Evolutionary conservation across 2,888 invertebrate genomes (phyloP), one percentile per base, ranked within the genome.

Genomic region (Metellina segmentata): DNA sequence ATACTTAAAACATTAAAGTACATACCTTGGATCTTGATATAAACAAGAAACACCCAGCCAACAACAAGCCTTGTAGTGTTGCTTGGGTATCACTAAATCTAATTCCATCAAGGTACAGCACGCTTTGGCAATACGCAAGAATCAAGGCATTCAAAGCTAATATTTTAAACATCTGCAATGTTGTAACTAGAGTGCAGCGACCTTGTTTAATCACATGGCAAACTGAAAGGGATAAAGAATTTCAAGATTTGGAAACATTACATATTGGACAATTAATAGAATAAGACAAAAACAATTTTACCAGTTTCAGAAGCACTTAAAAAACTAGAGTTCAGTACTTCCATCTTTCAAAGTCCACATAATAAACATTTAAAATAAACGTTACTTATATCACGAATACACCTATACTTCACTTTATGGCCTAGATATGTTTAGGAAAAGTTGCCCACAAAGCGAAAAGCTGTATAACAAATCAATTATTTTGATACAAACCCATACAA

Each of bases 81-180:
- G 99, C 99, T 95, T 99, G 99, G 48, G 97, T 97, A 95, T 99
- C 99, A 94, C 98, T 98, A 95, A 99, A 98, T 95, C 99, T 99
- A 94, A 99, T 98, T 16, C 99, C 99, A 95, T 99, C 99, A 93
- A 99, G 96, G 95, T 99, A 99, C 48, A 99, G 96, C 51, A 99
- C 99, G 5, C 99, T 99, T 95, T 99, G 99, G 94, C 99, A 98
- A 96, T 99, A 99, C 0, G 99, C 99, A 93, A 99, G 96, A 93
- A 99, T 98, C 5, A 99, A 96, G 0, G 99, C 99, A 95, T 99
- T 99, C 87, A 99, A 95, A 0, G 99, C 99, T 89, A 99, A 96
- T 94, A 99, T 99, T 96, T 99, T 99, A 96, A 99, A 99, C 99
- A 99, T 99, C 95, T 99, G 99, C 92, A 99, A 96, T 0, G 99